Conservation (phyloP, 2,113 vertebrate genomes). For the Blennius ocellaris region DNA sequence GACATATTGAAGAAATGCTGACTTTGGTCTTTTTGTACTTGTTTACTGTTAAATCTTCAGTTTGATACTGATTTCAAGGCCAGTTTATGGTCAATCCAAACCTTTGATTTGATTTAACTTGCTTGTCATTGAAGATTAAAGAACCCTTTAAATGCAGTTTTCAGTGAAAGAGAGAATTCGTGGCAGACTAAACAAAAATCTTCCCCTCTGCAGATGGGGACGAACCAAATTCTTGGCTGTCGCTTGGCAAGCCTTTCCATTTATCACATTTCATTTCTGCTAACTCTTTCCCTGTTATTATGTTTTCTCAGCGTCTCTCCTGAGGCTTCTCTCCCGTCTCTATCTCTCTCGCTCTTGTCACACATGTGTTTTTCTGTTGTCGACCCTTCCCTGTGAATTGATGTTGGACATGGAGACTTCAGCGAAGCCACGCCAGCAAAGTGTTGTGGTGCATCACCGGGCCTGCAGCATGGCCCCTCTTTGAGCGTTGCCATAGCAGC, state of each 20-base stretch:
- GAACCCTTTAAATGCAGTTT: too few relatives aligned
- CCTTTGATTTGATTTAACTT: neutral
- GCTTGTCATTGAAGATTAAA: too few relatives aligned
- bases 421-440: conserved; percentile 18
- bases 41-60: neutral
- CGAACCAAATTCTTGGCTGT: conserved; percentile 6
- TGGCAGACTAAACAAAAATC: neutral
- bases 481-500: conserved; percentile 86
- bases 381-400: conserved; percentile 20
- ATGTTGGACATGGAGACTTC: conserved; percentile 38
- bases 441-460: conserved; percentile 27
- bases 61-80: neutral
- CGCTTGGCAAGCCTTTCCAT: neutral
- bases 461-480: conserved; percentile 55
- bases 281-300: neutral
- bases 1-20: neutral
- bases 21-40: neutral
- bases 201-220: neutral
- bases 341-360: neutral
- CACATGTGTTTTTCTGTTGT: conserved; percentile 10
- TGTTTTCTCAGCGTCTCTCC: neutral
- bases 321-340: neutral
- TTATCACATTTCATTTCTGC: neutral
- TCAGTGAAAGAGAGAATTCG: neutral
- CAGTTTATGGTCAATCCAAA: neutral